phyloP scores from a whole-genome alignment of 1,140 invertebrate genomes.

The Protaetia brevitarsis region DNA sequence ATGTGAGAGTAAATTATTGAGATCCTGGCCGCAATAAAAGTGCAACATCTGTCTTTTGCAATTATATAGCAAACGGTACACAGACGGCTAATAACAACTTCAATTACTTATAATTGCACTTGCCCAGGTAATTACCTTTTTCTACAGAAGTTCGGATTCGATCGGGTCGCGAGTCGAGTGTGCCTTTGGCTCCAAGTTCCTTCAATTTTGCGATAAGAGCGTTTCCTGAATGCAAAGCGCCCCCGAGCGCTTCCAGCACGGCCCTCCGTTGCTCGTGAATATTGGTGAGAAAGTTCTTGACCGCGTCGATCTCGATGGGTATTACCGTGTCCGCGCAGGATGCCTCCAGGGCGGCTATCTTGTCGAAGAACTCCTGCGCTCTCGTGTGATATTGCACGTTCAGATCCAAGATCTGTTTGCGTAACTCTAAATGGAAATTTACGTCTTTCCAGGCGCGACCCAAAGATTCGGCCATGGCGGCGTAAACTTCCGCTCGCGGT shows the following conservation, averaged over 20 bases:
- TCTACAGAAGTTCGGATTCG: slow-evolving; percentile 63
- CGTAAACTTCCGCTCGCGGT: slow-evolving; percentile 76
- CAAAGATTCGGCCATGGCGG: slow-evolving; percentile 87
- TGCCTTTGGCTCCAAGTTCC: slow-evolving; percentile 64
- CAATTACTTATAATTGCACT: background rate
- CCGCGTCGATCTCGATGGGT: slow-evolving; percentile 65
- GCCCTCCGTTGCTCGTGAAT: slow-evolving; percentile 64
- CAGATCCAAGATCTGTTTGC: slow-evolving; percentile 74
- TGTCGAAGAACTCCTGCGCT: slow-evolving; percentile 65
- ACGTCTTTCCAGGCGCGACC: slow-evolving; percentile 86
- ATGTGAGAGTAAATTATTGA: too few species aligned
- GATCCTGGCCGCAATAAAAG: too few species aligned
- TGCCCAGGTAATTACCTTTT: slow-evolving; percentile 49
- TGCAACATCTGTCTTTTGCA: too few species aligned
- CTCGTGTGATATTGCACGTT: slow-evolving; percentile 72
- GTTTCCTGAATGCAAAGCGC: slow-evolving; percentile 76
- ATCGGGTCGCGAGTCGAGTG: slow-evolving; percentile 71
- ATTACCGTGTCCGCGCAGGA: slow-evolving; percentile 62
- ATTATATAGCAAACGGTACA: too few species aligned
- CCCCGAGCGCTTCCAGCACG: slow-evolving; percentile 74
- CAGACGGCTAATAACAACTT: too few species aligned
- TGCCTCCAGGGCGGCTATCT: slow-evolving; percentile 66
- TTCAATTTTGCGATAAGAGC: slow-evolving; percentile 66
- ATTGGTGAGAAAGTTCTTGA: slow-evolving; percentile 61
- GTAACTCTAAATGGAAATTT: slow-evolving; percentile 72